phyloP scores from a whole-genome alignment of 2,113 vertebrate genomes.

The Prunella himalayana region DNA sequence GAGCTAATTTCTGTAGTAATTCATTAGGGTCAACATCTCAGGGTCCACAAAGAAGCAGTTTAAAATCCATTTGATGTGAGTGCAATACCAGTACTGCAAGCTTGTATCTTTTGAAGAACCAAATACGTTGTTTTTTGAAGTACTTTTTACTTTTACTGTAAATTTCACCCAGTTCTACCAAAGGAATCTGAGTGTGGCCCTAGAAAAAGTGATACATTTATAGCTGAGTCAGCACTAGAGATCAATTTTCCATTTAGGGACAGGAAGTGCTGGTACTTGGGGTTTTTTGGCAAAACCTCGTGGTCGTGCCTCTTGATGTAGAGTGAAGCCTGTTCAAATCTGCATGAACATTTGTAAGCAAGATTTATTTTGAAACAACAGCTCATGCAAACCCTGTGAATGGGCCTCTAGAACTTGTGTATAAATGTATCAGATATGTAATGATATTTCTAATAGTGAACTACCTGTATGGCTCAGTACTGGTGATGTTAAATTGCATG shows the following conservation, averaged over 20 bases:
- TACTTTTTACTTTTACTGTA: not conserved
- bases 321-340: not conserved
- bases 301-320: not conserved
- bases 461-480: not conserved
- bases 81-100: not conserved
- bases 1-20: not conserved
- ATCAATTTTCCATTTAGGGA: not conserved
- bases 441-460: not conserved
- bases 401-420: not conserved
- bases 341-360: not conserved
- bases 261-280: not conserved
- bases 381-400: not conserved
- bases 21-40: not conserved
- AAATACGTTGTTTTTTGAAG: not conserved
- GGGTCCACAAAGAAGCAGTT: not conserved
- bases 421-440: not conserved
- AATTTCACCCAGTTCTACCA: not conserved
- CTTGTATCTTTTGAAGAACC: not conserved
- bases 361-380: not conserved
- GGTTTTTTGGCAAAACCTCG: accelerated
- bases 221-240: not conserved
- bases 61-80: not conserved
- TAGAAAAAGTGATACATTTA: not conserved
- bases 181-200: not conserved
- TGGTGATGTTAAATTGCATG: not conserved